Evolutionary conservation across 1,140 invertebrate species (phyloP), one percentile per base, ranked within the genome.

Genomic region (Catajapyx aquilonaris): DNA sequence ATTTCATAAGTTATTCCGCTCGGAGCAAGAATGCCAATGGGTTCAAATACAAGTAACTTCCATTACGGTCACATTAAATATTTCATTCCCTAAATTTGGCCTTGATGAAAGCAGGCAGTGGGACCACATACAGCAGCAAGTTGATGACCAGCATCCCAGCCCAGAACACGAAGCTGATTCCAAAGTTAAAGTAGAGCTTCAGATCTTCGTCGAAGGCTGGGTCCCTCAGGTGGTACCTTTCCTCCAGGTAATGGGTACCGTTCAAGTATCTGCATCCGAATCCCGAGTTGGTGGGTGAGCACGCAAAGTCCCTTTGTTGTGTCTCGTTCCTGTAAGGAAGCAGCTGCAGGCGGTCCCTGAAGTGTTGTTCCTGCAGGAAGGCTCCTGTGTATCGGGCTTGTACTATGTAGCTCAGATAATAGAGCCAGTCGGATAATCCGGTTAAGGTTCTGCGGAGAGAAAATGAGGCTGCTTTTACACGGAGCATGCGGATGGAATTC

Each of bases 61-160:
- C n/a, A n/a, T n/a, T n/a, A n/a, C n/a, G n/a, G n/a, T n/a, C n/a
- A n/a, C 25, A 28, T 10, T n/a, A 28, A 40, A 46, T 15, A 36
- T 20, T 17, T 66, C 57, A 81, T 52, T 84, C 81, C 50, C 81
- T 68, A 57, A 90, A 93, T 58, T 93, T 93, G 17, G 76, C 71
- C 53, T 81, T 85, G 4, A 90, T 65, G 51, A 76, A 81, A n/a
- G 73, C 68, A 0, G 85, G 83, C 38, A 90, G 53, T 0, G 84
- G 84, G 41, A 90, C 66, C 10, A 86, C 55, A 56, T 90, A 88
- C 13, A 88, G 56, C 36, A 91, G 64, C 46, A 83, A 72, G 50
- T 88, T 90, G 0, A 87, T 61, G 34, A 87, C 62, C 40, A 79
- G 71, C 36, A 85, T 66, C 7, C 76, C 78, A 4, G 80, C 56